Conservation (phyloP, 2,113 vertebrate species). For the Benthochromis sp. region DNA sequence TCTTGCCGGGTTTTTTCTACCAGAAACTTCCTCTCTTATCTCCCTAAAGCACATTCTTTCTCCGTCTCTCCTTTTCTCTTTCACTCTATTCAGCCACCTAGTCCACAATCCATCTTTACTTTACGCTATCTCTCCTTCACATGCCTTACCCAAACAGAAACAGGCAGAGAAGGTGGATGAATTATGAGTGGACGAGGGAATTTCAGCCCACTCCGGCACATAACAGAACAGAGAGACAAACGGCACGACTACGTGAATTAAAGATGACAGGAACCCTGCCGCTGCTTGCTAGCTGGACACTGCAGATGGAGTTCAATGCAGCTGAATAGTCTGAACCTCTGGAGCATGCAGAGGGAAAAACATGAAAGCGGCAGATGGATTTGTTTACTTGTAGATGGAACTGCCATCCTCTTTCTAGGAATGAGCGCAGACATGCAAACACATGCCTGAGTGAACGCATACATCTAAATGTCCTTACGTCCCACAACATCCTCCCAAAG, state of each 20-base stretch:
- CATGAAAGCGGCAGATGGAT: slow-evolving; percentile 13
- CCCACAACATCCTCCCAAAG: not conserved
- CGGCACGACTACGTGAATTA: slow-evolving; percentile 30
- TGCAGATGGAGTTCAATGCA: not conserved
- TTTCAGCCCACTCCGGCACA: not conserved
- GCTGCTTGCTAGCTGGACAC: not conserved
- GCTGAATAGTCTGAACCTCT: not conserved
- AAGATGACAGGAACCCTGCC: slow-evolving; percentile 34
- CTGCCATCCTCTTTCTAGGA: not conserved
- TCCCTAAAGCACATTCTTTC: not conserved
- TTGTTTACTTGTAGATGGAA: slow-evolving; percentile 3
- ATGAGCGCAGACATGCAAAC: not conserved
- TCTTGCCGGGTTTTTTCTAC: not conserved
- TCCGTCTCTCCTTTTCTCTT: not conserved
- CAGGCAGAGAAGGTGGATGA: not conserved
- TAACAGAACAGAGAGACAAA: slow-evolving; percentile 12
- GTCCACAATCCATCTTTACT: not conserved
- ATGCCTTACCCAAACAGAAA: not conserved
- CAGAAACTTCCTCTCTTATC: not conserved
- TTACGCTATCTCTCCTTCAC: not conserved
- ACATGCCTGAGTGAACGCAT: not conserved
- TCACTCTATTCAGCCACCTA: not conserved
- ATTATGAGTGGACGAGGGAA: slow-evolving; percentile 26
- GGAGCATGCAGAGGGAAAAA: not conserved
- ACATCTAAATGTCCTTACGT: not conserved